A percentile compares a stretch with the other conserved stretches of the same genome.
Conservation (phyloP, 2,888 invertebrate species). For the Leptodirus hochenwartii region DNA sequence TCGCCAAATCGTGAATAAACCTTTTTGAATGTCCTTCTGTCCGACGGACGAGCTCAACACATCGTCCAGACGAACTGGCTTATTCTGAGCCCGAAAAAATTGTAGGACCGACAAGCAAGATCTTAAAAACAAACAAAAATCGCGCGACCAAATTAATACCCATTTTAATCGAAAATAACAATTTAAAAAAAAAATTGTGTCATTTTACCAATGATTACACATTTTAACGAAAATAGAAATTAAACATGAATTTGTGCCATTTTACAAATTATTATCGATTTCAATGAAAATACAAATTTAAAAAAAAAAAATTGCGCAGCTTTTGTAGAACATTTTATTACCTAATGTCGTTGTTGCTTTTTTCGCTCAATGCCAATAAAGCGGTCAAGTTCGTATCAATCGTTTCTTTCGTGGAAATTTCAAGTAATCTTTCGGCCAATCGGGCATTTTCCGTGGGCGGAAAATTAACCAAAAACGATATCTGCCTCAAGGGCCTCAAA, state of each 20-base stretch:
- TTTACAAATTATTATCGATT: too few species aligned
- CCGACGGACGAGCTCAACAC: constrained; percentile 55
- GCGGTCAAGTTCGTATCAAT: constrained; percentile 50
- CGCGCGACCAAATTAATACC: too few species aligned
- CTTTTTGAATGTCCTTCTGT: constrained; percentile 73
- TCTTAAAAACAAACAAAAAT: too few species aligned
- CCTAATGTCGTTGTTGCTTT: constrained; percentile 82
- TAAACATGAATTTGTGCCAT: too few species aligned
- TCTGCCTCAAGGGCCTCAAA: constrained; percentile 58
- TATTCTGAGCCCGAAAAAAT: constrained; percentile 24
- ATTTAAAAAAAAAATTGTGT: too few species aligned
- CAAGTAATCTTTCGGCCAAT: constrained; percentile 43
- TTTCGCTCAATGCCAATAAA: constrained; percentile 59
- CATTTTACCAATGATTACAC: too few species aligned
- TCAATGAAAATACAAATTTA: too few species aligned
- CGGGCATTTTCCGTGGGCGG: constrained; percentile 36
- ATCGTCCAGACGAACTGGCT: constrained; percentile 30
- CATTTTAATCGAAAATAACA: too few species aligned
- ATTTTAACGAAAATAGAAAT: too few species aligned
- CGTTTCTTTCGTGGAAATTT: constrained; percentile 48
- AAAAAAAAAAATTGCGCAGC: too few species aligned
- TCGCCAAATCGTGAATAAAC: constrained; percentile 67
- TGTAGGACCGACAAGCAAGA: constrained; percentile 83
- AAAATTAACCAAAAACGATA: constrained; percentile 58
- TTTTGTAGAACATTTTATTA: too few species aligned